A percentile compares a stretch with the other conserved stretches of the same genome.
These are phyloP conservation scores for Cylindroiulus punctatus DNA, from an alignment of 2,888 invertebrate species.

Conservation along the genomic window DNA sequence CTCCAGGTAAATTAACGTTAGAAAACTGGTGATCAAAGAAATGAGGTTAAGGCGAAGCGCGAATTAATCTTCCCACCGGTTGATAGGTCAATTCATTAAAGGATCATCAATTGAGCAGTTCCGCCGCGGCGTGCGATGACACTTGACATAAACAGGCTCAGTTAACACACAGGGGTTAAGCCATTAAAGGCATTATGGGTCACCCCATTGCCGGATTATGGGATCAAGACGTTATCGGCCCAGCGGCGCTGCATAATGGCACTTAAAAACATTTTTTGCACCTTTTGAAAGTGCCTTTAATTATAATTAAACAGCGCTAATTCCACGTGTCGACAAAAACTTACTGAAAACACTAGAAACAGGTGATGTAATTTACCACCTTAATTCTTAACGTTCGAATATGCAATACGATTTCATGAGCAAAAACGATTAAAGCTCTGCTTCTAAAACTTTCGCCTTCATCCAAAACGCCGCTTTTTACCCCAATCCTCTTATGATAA, in stretches of 20 bases:
- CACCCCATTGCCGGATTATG: not conserved
- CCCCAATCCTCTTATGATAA: no score
- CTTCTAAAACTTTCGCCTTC: no score
- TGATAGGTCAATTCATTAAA: conserved; percentile 44
- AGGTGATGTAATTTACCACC: not conserved
- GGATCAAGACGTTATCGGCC: not conserved
- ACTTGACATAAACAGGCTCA: conserved; percentile 26
- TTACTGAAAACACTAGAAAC: not conserved
- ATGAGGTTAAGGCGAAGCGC: not conserved
- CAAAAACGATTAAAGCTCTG: no score
- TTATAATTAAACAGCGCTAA: not conserved
- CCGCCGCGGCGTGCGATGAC: not conserved
- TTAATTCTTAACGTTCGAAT: no score
- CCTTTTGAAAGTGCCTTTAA: not conserved
- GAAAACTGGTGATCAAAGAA: not conserved
- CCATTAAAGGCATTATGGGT: conserved; percentile 31
- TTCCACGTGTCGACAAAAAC: not conserved
- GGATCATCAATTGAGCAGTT: conserved; percentile 16
- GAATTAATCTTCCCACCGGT: conserved; percentile 34
- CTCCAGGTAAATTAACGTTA: conserved; percentile 21
- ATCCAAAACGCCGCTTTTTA: no score
- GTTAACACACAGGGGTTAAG: conserved; percentile 25
- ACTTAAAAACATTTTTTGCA: not conserved
- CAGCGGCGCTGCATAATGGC: not conserved
- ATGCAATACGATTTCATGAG: no score